These are phyloP conservation scores for Dendrocopos noguchii DNA, from an alignment of 2,113 vertebrate genomes.

Conservation along the genomic window DNA sequence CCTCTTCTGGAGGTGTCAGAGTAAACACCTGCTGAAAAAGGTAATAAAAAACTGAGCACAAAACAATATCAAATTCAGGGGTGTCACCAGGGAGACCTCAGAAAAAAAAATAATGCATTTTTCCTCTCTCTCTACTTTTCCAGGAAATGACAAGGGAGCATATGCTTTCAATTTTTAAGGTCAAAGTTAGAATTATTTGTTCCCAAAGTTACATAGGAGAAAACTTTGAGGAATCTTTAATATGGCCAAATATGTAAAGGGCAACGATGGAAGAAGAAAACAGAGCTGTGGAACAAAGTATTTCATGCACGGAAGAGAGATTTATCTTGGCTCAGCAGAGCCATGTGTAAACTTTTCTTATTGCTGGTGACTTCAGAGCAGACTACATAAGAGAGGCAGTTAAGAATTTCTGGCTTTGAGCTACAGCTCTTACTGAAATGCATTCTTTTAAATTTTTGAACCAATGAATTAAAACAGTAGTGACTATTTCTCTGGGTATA, in stretches of 20 bases:
- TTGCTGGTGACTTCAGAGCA: conserved; percentile 42
- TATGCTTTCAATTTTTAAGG: conserved; percentile 71
- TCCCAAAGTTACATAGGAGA: conserved; percentile 57
- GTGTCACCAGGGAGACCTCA: not conserved
- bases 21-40: conserved; percentile 39
- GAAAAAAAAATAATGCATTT: conserved; percentile 17
- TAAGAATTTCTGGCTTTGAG: conserved; percentile 50
- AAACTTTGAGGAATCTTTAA: conserved; percentile 70
- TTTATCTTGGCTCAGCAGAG: conserved; percentile 65
- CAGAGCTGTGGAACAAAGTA: conserved; percentile 56
- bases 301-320: conserved; percentile 38
- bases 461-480: conserved; percentile 6
- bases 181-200: conserved; percentile 61
- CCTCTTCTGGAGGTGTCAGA: not conserved
- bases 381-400: conserved; percentile 9
- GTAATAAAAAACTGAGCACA: not conserved
- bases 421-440: conserved; percentile 9
- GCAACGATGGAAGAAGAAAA: conserved; percentile 46
- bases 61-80: not conserved
- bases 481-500: not conserved
- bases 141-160: conserved; percentile 55
- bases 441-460: conserved; percentile 44
- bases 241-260: conserved; percentile 68
- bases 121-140: conserved; percentile 40
- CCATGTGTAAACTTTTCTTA: conserved; percentile 43